Conservation (phyloP, 1,140 invertebrate genomes). For the Habropoda laboriosa region DNA sequence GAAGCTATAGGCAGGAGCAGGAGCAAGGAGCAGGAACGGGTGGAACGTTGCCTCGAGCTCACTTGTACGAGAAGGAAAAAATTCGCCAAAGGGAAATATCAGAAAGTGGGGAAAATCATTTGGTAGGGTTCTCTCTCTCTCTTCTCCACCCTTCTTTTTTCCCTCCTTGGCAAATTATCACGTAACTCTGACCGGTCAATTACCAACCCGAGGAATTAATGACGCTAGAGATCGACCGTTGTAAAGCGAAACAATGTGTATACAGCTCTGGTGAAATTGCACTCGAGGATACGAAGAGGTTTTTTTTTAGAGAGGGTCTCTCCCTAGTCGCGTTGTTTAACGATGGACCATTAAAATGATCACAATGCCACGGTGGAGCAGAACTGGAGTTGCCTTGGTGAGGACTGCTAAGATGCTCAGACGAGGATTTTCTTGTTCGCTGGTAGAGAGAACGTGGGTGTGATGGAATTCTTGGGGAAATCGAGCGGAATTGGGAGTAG, state of each 20-base stretch:
- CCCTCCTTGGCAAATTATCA: neutral
- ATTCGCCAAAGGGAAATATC: neutral
- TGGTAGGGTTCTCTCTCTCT: too few relatives aligned
- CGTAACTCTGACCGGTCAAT: conserved; percentile 11
- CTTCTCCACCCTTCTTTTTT: too few relatives aligned
- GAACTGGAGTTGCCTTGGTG: neutral
- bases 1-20: conserved; percentile 45
- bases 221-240: neutral
- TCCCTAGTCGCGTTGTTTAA: conserved; percentile 16
- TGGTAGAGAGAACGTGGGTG: too few relatives aligned
- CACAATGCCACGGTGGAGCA: conserved; percentile 1
- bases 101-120: neutral
- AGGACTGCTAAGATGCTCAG: conserved; percentile 24
- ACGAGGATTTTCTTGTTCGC: too few relatives aligned
- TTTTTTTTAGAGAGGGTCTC: conserved; percentile 80
- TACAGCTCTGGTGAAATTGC: conserved; percentile 17
- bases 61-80: neutral
- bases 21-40: too few relatives aligned
- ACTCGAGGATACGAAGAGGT: conserved; percentile 8
- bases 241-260: neutral
- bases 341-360: conserved; percentile 29
- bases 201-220: conserved; percentile 17
- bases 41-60: too few relatives aligned
- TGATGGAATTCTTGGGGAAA: too few relatives aligned
- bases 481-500: too few relatives aligned